Evolutionary conservation across 2,797 vertebrate genomes (phyloP).

Genomic region (Hoplostethus mediterraneus): DNA sequence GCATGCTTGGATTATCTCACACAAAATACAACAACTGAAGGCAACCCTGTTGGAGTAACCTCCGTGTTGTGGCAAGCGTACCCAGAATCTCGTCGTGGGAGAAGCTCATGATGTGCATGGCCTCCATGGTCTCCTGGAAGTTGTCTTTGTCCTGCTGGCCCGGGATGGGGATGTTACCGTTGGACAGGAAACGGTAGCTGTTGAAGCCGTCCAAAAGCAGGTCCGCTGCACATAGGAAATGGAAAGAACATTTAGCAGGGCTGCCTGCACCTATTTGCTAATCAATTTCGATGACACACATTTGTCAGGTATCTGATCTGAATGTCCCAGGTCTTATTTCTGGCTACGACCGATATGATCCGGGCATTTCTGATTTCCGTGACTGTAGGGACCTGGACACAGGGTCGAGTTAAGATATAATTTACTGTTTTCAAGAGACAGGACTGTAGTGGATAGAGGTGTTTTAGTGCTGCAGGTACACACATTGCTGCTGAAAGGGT

Average conservation of each 20-base stretch:
- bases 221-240: conserved; percentile 86
- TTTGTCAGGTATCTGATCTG: too few relatives aligned
- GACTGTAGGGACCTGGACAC: background rate
- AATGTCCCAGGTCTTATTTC: too few relatives aligned
- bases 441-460: background rate
- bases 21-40: background rate
- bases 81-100: conserved; percentile 95
- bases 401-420: background rate
- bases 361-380: too few relatives aligned
- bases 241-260: conserved; percentile 1
- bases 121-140: conserved; percentile 99
- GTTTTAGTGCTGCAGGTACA: background rate
- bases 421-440: background rate
- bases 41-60: background rate
- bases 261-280: too few relatives aligned
- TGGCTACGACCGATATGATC: too few relatives aligned
- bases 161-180: conserved; percentile 95
- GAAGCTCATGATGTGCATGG: conserved; percentile 99
- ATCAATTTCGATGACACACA: too few relatives aligned
- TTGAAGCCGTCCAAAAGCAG: conserved; percentile 96
- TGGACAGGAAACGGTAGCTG: conserved; percentile 97
- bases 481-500: too few relatives aligned
- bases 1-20: background rate
- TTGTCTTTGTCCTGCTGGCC: conserved; percentile 99
- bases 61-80: conserved; percentile 61